phyloP scores from a whole-genome alignment of 2,113 vertebrate species.

The Acrocephalus arundinaceus region DNA sequence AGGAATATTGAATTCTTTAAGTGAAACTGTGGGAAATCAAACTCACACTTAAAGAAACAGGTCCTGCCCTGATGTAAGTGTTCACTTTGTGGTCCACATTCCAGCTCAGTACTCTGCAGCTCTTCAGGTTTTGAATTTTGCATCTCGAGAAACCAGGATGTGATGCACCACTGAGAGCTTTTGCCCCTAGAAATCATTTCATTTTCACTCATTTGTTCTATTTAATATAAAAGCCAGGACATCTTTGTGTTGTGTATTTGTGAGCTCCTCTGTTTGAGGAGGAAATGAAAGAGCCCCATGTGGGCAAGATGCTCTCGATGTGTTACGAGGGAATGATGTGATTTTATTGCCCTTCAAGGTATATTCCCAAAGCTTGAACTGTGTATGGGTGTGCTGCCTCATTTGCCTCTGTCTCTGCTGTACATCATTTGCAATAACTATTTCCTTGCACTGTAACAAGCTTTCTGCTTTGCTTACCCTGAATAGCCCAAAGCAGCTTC shows the following conservation, averaged over 20 bases:
- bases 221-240: neutral
- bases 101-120: neutral
- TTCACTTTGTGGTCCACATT: neutral
- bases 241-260: neutral
- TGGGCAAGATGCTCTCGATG: neutral
- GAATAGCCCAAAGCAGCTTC: constrained; percentile 92
- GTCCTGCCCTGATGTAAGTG: neutral
- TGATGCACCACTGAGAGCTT: neutral
- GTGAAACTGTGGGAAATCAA: constrained; percentile 1
- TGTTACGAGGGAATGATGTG: neutral
- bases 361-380: neutral
- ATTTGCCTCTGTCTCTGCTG: constrained; percentile 35
- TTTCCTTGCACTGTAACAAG: constrained; percentile 62
- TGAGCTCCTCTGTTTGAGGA: neutral
- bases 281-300: neutral
- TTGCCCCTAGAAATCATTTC: neutral
- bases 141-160: neutral
- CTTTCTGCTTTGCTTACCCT: constrained; percentile 72
- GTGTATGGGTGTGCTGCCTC: neutral
- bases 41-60: neutral
- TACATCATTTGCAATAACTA: constrained; percentile 45
- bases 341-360: constrained; percentile 44
- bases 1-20: constrained; percentile 15
- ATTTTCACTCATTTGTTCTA: neutral
- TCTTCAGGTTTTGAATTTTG: neutral